Percentiles rank a stretch among this genome's conserved stretches.
Conservation (phyloP, 2,113 vertebrate species). For the Vanacampus margaritifer region DNA sequence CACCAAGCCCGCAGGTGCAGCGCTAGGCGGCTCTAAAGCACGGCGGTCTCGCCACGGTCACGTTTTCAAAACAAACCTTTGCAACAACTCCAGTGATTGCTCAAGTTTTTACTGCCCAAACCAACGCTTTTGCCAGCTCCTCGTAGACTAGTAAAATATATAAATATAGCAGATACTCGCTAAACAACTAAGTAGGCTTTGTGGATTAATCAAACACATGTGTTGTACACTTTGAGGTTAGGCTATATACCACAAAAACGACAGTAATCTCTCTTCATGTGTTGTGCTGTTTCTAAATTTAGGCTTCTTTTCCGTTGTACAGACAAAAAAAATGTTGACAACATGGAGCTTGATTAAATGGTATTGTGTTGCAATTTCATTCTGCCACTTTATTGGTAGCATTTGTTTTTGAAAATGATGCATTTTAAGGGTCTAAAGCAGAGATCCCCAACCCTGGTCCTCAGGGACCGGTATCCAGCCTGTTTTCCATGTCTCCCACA, state of each 20-base stretch:
- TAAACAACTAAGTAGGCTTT: constrained; percentile 27
- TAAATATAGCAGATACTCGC: constrained; percentile 52
- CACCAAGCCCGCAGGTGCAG: constrained; percentile 35
- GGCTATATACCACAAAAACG: neutral
- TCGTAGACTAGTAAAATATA: constrained; percentile 43
- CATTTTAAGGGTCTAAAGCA: too few relatives aligned
- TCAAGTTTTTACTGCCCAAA: constrained; percentile 35
- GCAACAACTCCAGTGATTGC: constrained; percentile 23
- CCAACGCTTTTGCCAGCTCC: constrained; percentile 39
- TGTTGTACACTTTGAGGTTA: neutral
- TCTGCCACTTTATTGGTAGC: too few relatives aligned
- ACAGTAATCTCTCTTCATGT: too few relatives aligned
- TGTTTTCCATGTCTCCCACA: too few relatives aligned
- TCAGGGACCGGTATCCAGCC: too few relatives aligned
- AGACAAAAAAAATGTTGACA: too few relatives aligned
- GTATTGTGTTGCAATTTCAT: too few relatives aligned
- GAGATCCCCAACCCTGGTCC: too few relatives aligned
- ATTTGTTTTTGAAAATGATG: too few relatives aligned
- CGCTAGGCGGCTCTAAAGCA: constrained; percentile 1
- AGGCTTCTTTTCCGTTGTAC: too few relatives aligned
- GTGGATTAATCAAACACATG: neutral
- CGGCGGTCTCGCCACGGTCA: neutral
- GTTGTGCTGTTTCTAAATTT: too few relatives aligned
- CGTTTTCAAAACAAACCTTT: constrained; percentile 45
- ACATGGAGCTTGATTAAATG: too few relatives aligned